Evolutionary conservation across 1,140 invertebrate species (phyloP), one percentile per base, ranked within the genome.

Genomic region (Grapholita molesta): DNA sequence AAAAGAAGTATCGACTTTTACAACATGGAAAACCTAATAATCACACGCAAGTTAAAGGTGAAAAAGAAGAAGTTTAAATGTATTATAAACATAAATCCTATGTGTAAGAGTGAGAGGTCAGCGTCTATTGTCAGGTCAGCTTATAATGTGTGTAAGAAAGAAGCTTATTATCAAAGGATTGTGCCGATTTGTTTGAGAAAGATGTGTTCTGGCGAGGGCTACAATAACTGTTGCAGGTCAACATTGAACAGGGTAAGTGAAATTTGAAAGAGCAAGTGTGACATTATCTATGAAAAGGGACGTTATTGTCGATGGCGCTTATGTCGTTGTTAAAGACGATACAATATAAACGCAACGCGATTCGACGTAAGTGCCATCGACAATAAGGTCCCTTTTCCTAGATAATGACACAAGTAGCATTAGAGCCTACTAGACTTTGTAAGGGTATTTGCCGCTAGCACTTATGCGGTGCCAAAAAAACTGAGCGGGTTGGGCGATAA

Each of bases 41-140:
- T 69, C 15, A 67, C 73, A 18, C 55, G 67, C 65, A 69, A 71
- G 64, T 57, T 74, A n/a, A 38, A 71, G 4, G 4, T 74, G 2
- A 71, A 69, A 23, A 71, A 74, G 53, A 53, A 66, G 18, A 74
- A 74, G n/a, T 57, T 42, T 33, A 67, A 66, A 24, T 71, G 70
- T 57, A 25, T 74, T 2, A 28, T 67, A 5, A 67, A 69, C 24
- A 5, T 69, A 25, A 66, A 72, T 23, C 42, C 55, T 5, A 48
- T 61, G 15, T 64, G 35, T 52, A 11, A n/a, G n/a, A n/a, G n/a
- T n/a, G 38, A 15, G 6, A 9, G 42, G 1, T 2, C 55, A 2
- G 25, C 3, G 18, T 61, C 55, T 15, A 61, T 61, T 15, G 25
- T 28, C 2, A 61, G 55, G n/a, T 15, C 55, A 1, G n/a, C 55